phyloP scores from a whole-genome alignment of 2,797 vertebrate genomes.

The Pseudopleuronectes americanus region DNA sequence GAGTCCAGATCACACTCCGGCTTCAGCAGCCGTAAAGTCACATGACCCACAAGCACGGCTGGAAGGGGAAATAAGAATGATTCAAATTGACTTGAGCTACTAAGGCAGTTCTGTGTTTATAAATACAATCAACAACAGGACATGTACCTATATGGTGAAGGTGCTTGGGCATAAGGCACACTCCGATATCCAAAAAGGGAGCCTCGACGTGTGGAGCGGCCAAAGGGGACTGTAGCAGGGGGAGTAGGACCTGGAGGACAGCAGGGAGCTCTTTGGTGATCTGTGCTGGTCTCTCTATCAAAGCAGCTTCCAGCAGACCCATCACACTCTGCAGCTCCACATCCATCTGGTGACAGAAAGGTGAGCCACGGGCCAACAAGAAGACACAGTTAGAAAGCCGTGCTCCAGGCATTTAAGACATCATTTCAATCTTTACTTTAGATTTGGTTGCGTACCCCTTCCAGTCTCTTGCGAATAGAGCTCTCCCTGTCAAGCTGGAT shows the following conservation, averaged over 20 bases:
- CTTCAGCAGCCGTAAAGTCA: slow-evolving; percentile 93
- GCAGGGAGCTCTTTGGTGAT: slow-evolving; percentile 91
- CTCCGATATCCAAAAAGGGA: slow-evolving; percentile 88
- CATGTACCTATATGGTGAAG: slow-evolving; percentile 87
- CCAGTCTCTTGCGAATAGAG: slow-evolving; percentile 87
- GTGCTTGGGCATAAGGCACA: slow-evolving; percentile 89
- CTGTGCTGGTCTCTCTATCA: slow-evolving; percentile 85
- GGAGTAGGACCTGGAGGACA: slow-evolving; percentile 88
- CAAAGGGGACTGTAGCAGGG: slow-evolving; percentile 92
- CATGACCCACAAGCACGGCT: slow-evolving; percentile 92
- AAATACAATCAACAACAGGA: background rate
- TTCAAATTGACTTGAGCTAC: background rate
- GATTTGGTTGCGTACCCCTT: slow-evolving; percentile 78
- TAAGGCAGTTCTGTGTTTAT: background rate
- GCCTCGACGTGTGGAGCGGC: slow-evolving; percentile 89
- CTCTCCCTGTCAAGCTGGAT: slow-evolving; percentile 92
- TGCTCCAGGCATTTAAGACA: background rate
- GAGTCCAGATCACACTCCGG: slow-evolving; percentile 91
- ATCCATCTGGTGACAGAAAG: slow-evolving; percentile 84
- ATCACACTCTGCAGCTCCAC: slow-evolving; percentile 86
- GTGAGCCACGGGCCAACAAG: background rate
- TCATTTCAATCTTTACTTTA: background rate
- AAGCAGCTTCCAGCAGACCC: slow-evolving; percentile 86
- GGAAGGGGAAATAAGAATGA: background rate
- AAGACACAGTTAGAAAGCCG: background rate